These are phyloP conservation scores for Pachyramphus minor DNA, from an alignment of 2,113 vertebrate genomes.

Conservation along the genomic window DNA sequence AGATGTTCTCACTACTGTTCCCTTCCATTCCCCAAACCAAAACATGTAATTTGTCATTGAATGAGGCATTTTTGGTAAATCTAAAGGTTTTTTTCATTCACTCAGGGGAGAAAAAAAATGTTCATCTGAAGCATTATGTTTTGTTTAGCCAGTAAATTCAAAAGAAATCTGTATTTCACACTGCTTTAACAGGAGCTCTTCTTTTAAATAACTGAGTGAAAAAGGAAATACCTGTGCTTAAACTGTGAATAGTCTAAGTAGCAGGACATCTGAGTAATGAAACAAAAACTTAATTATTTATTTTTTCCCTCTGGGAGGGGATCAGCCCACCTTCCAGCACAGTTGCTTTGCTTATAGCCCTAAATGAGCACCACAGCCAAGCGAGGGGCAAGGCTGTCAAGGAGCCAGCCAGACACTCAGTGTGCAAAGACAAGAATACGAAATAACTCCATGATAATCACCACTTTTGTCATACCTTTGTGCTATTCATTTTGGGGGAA, in stretches of 20 bases:
- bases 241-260: background rate
- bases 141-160: background rate
- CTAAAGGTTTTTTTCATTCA: background rate
- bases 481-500: conserved; percentile 9
- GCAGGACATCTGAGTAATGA: background rate
- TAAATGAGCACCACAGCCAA: background rate
- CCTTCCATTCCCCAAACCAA: background rate
- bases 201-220: background rate
- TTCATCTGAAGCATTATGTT: background rate
- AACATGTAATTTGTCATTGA: background rate
- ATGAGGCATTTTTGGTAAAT: background rate
- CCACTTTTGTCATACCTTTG: background rate
- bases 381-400: background rate
- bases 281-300: background rate
- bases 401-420: background rate
- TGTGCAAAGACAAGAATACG: background rate
- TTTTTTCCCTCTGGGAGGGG: background rate
- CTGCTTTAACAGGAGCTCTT: background rate
- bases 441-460: background rate
- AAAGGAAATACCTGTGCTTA: background rate
- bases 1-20: background rate
- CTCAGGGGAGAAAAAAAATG: fast-evolving
- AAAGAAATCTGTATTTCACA: background rate
- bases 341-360: background rate
- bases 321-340: background rate